A percentile compares a stretch with the other conserved stretches of the same genome.
phyloP scores from a whole-genome alignment of 2,113 vertebrate species.

The Sapayoa aenigma region DNA sequence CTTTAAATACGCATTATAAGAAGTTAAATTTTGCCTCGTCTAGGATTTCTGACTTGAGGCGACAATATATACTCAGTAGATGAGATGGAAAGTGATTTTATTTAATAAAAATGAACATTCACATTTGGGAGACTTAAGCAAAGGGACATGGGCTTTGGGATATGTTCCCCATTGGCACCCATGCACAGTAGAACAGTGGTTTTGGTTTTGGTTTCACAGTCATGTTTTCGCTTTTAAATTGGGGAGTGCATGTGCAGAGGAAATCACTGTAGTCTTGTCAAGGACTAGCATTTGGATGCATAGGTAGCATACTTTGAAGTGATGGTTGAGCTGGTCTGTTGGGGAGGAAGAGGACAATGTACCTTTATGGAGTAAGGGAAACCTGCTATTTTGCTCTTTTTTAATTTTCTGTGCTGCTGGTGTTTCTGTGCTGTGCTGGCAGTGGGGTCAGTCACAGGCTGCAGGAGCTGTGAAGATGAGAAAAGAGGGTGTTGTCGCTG shows the following conservation, averaged over 20 bases:
- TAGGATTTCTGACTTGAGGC: neutral
- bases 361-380: neutral
- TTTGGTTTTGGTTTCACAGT: neutral
- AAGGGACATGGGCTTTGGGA: neutral
- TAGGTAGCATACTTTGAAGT: neutral
- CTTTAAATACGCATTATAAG: neutral
- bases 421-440: neutral
- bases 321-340: neutral
- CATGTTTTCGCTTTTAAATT: neutral
- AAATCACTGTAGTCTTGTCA: neutral
- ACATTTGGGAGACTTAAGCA: neutral
- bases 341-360: neutral
- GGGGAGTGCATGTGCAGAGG: neutral
- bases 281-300: neutral
- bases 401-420: neutral
- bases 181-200: fast-evolving
- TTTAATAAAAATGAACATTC: neutral
- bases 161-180: neutral
- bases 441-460: neutral
- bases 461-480: neutral
- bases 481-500: neutral
- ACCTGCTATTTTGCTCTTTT: neutral
- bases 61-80: neutral
- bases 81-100: neutral
- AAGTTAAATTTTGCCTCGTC: neutral